These are phyloP conservation scores for Salvelinus fontinalis DNA, from an alignment of 2,113 vertebrate species.

Conservation along the genomic window DNA sequence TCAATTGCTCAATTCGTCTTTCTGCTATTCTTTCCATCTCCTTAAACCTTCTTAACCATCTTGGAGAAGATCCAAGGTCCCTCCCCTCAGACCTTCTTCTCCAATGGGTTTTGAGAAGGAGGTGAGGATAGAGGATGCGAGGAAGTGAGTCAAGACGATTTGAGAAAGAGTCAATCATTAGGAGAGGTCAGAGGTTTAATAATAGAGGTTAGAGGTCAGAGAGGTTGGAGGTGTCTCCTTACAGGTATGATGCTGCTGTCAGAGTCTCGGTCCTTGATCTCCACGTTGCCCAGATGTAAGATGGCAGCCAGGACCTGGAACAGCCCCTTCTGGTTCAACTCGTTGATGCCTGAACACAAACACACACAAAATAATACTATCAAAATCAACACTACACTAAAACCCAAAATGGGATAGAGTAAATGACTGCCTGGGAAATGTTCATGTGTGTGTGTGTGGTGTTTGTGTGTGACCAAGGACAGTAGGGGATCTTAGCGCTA, in stretches of 20 bases:
- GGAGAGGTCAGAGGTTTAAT: neutral
- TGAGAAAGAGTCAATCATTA: neutral
- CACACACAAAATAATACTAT: constrained; percentile 5
- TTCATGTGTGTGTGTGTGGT: neutral
- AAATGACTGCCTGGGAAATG: too few relatives aligned
- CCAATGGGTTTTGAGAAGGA: neutral
- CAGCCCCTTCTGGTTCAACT: constrained; percentile 93
- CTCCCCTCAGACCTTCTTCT: too few relatives aligned
- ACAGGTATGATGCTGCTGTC: constrained; percentile 92
- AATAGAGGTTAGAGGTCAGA: neutral
- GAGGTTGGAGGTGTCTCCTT: constrained; percentile 54
- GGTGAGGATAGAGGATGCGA: neutral
- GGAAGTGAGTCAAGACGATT: neutral
- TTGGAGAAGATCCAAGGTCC: too few relatives aligned
- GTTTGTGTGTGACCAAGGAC: neutral
- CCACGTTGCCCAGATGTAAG: constrained; percentile 95
- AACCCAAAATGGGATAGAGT: too few relatives aligned
- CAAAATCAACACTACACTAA: too few relatives aligned
- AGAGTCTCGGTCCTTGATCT: constrained; percentile 87
- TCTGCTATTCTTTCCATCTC: too few relatives aligned
- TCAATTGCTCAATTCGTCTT: too few relatives aligned
- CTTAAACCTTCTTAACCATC: too few relatives aligned
- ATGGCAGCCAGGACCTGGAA: constrained; percentile 94
- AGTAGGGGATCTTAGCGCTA: too few relatives aligned
- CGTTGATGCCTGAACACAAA: constrained; percentile 84